phyloP scores from a whole-genome alignment of 2,888 invertebrate genomes.

The Quadroppia sp. region DNA sequence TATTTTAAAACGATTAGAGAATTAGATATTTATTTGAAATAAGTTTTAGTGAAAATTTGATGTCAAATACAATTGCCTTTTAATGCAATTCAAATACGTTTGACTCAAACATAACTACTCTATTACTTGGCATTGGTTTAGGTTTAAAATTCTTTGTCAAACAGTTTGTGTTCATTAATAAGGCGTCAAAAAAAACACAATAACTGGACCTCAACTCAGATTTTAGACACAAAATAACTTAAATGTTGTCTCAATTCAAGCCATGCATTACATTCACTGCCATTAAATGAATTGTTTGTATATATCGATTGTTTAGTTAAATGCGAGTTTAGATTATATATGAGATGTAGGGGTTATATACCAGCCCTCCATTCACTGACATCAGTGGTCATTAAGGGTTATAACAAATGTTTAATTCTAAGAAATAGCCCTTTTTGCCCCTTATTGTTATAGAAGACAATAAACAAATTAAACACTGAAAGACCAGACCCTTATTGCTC shows the following conservation, averaged over 20 bases:
- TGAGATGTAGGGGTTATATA: no score
- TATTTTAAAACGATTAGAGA: not conserved
- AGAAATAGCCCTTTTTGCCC: no score
- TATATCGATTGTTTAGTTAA: slow-evolving; percentile 25
- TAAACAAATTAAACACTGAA: no score
- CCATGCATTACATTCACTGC: not conserved
- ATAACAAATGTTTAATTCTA: no score
- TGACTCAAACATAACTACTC: not conserved
- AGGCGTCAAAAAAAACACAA: not conserved
- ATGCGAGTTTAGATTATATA: not conserved
- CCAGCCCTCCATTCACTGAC: no score
- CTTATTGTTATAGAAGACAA: no score
- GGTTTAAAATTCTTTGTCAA: not conserved
- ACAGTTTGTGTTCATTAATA: not conserved
- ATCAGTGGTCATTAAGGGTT: no score
- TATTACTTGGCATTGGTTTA: no score
- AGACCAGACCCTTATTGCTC: no score
- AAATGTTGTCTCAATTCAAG: not conserved
- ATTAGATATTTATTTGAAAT: not conserved
- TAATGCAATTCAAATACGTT: not conserved
- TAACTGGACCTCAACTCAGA: not conserved
- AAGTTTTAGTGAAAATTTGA: not conserved
- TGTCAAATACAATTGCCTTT: not conserved
- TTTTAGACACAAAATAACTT: not conserved
- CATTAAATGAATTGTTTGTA: not conserved